Percentiles rank a stretch among this genome's conserved stretches.
phyloP scores from a whole-genome alignment of 2,888 invertebrate species.

The Amphipyra berbera region DNA sequence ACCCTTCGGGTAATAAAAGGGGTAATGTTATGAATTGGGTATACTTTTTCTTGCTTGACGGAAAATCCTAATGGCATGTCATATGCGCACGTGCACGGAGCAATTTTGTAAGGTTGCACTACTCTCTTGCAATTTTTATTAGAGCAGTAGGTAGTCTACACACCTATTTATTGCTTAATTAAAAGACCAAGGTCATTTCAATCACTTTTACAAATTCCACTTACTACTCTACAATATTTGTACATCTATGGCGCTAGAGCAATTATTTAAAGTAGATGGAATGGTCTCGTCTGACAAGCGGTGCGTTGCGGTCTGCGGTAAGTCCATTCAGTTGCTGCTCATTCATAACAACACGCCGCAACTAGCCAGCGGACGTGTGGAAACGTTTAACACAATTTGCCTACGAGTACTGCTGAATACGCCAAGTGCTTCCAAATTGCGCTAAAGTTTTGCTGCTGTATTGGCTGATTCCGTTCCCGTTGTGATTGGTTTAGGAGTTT shows the following conservation, averaged over 20 bases:
- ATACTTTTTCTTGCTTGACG: no score
- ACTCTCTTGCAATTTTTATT: no score
- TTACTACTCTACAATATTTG: slow-evolving; percentile 38
- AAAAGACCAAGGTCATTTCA: no score
- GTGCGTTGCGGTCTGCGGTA: slow-evolving; percentile 78
- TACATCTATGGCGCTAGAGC: slow-evolving; percentile 47
- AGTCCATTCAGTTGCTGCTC: slow-evolving; percentile 69
- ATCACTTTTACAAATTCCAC: neutral
- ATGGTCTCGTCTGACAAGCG: slow-evolving; percentile 53
- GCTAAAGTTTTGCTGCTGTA: slow-evolving; percentile 32
- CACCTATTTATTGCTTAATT: no score
- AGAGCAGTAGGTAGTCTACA: no score
- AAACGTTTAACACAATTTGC: slow-evolving; percentile 72
- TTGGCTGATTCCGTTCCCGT: slow-evolving; percentile 5
- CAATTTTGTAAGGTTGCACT: no score
- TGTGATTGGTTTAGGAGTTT: neutral
- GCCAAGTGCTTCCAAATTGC: slow-evolving; percentile 28
- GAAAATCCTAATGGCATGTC: no score
- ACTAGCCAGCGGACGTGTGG: slow-evolving; percentile 66
- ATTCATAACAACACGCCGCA: slow-evolving; percentile 73
- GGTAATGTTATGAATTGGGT: no score
- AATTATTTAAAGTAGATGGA: slow-evolving; percentile 59
- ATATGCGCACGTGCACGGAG: no score
- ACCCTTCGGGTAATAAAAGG: no score
- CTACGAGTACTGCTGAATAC: slow-evolving; percentile 37